These are phyloP conservation scores for Vombatus ursinus DNA, from an alignment of 2,113 vertebrate species.

Conservation along the genomic window DNA sequence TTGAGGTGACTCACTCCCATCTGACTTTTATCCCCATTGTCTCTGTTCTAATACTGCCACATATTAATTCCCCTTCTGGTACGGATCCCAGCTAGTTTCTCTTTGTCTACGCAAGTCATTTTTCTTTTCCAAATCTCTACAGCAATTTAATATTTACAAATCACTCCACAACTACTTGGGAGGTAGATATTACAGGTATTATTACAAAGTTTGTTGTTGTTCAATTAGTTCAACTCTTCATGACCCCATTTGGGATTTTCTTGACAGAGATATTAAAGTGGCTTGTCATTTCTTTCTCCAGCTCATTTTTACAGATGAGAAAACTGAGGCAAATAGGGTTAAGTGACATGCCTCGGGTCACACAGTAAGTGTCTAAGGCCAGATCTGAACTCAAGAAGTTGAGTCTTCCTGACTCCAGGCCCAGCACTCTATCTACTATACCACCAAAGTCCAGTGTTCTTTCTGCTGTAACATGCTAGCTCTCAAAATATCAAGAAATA, in stretches of 20 bases:
- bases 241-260: background rate
- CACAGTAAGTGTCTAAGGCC: background rate
- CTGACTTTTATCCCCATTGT: background rate
- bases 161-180: background rate
- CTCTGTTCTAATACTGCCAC: background rate
- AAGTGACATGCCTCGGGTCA: background rate
- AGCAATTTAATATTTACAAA: background rate
- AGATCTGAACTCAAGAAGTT: background rate
- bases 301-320: background rate
- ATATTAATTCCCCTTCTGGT: background rate
- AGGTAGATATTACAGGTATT: background rate
- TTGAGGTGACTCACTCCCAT: background rate
- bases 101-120: background rate
- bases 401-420: background rate
- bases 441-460: background rate
- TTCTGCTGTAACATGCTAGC: background rate
- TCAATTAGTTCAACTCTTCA: background rate
- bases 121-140: background rate
- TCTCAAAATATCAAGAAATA: background rate
- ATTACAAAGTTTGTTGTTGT: background rate
- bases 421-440: background rate
- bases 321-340: background rate
- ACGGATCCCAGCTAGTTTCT: background rate
- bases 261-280: background rate
- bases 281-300: background rate